A percentile compares a stretch with the other conserved stretches of the same genome.
Conservation (phyloP, 2,888 invertebrate species). For the Synanthedon tipuliformis region DNA sequence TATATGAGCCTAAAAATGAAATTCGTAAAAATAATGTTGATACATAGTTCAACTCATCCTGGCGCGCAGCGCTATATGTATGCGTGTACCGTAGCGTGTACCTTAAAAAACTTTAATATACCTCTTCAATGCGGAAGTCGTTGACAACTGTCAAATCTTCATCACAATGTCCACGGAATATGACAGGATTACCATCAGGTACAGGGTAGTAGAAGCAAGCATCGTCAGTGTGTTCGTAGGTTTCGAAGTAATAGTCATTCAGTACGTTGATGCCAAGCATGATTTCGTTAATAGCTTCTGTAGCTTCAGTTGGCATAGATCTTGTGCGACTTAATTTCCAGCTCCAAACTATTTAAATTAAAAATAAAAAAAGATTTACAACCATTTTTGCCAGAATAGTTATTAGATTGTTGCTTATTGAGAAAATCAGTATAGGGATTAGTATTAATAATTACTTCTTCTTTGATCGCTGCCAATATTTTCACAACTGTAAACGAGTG, state of each 20-base stretch:
- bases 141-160: slow-evolving; percentile 17
- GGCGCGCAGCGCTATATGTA: no score
- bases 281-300: slow-evolving; percentile 5
- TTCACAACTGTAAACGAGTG: slow-evolving; percentile 73
- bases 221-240: slow-evolving; percentile 14
- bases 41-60: no score
- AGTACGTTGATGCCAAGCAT: slow-evolving; percentile 12
- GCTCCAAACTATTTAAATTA: slow-evolving; percentile 38
- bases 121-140: slow-evolving; percentile 18
- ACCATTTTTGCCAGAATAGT: no score
- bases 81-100: no score
- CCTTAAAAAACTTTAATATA: slow-evolving; percentile 3
- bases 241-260: slow-evolving; percentile 21
- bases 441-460: slow-evolving; percentile 22
- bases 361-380: slow-evolving; percentile 18
- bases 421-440: no score
- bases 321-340: slow-evolving; percentile 13
- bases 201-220: slow-evolving; percentile 23
- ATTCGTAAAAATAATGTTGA: no score
- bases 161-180: slow-evolving; percentile 28
- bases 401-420: no score
- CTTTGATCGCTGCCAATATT: slow-evolving; percentile 50
- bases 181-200: slow-evolving; percentile 11
- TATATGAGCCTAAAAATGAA: no score
- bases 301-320: slow-evolving; percentile 3